These are phyloP conservation scores for Haliaeetus leucogaster DNA, from an alignment of 2,113 vertebrate genomes.

Conservation along the genomic window DNA sequence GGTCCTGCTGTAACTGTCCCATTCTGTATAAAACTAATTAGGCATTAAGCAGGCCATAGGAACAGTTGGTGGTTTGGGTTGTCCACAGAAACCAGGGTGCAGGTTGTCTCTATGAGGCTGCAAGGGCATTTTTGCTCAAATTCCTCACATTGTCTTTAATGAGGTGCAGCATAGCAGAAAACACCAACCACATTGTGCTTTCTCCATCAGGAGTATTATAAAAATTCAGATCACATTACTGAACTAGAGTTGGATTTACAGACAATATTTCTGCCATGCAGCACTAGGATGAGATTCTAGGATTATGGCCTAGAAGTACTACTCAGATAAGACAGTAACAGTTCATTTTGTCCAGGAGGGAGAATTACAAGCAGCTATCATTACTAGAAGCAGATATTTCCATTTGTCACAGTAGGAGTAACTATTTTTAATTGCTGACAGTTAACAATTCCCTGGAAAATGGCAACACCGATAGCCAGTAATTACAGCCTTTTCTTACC, in stretches of 20 bases:
- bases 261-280: neutral
- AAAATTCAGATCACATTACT: neutral
- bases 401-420: neutral
- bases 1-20: neutral
- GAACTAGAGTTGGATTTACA: neutral
- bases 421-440: conserved; percentile 2
- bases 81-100: neutral
- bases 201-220: neutral
- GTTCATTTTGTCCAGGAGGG: neutral
- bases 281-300: neutral
- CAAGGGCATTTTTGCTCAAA: neutral
- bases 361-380: neutral
- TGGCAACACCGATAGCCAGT: neutral
- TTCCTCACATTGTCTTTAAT: neutral
- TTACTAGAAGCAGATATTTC: neutral
- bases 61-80: neutral
- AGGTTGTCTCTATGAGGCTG: neutral
- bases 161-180: neutral
- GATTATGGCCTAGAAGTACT: neutral
- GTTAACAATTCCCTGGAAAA: neutral
- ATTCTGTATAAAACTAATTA: neutral
- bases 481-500: neutral
- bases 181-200: neutral
- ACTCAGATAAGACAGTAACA: neutral
- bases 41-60: neutral